phyloP scores from a whole-genome alignment of 2,797 vertebrate genomes.

The Heliangelus exortis region DNA sequence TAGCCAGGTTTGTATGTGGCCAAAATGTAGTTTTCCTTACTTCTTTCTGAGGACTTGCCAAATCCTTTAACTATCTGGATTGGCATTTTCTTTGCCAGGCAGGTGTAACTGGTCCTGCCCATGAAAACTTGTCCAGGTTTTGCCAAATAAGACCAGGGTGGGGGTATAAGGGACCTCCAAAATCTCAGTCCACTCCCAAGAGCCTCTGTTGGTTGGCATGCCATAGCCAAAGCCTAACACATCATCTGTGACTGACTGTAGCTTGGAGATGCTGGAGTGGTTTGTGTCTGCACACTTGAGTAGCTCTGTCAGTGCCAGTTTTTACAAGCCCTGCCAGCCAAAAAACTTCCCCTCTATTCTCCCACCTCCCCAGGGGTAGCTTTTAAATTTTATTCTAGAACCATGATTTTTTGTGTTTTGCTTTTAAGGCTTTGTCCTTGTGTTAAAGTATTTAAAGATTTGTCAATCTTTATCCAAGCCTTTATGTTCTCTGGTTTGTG shows the following conservation, averaged over 20 bases:
- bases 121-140: neutral
- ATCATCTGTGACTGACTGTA: neutral
- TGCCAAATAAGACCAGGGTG: neutral
- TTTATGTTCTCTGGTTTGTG: neutral
- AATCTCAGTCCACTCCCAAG: neutral
- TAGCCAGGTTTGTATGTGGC: neutral
- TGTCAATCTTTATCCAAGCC: neutral
- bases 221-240: neutral
- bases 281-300: neutral
- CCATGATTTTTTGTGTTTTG: neutral
- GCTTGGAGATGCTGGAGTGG: neutral
- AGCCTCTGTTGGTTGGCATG: neutral
- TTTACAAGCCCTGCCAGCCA: neutral
- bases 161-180: neutral
- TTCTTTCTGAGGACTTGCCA: neutral
- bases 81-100: neutral
- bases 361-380: neutral
- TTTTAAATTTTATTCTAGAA: neutral
- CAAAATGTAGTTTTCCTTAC: neutral
- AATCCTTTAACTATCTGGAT: constrained; percentile 10
- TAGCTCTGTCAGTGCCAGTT: neutral
- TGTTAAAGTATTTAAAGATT: neutral
- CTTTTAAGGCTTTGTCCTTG: neutral
- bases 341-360: neutral
- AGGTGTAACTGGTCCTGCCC: neutral